These are phyloP conservation scores for Henricia sp. DNA, from an alignment of 53 echinoderm and acorn worm genomes.

Conservation along the genomic window DNA sequence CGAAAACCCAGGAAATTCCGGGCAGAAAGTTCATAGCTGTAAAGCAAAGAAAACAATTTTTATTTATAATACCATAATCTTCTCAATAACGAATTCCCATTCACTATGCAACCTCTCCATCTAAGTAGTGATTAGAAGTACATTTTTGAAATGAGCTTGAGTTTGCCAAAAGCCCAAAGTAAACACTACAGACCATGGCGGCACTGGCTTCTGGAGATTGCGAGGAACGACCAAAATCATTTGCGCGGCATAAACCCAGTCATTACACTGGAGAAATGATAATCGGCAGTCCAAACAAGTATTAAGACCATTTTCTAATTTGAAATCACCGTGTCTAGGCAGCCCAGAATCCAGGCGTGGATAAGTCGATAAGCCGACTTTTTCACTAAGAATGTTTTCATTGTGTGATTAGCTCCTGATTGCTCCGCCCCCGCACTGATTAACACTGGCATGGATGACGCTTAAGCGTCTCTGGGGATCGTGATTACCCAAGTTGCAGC, in stretches of 20 bases:
- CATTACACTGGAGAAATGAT: not conserved
- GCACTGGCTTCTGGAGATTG: not conserved
- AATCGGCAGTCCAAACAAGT: slow-evolving; percentile 30
- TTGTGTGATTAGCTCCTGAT: slow-evolving; percentile 33
- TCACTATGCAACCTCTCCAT: not conserved
- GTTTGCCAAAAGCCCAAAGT: slow-evolving; percentile 14
- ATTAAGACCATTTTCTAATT: not conserved
- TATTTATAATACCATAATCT: not conserved
- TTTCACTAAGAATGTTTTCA: slow-evolving; percentile 46
- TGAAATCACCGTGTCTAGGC: not conserved
- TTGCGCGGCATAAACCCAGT: not conserved
- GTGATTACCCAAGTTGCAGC: not conserved
- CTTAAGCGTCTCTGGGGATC: not conserved
- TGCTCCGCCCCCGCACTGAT: slow-evolving; percentile 17
- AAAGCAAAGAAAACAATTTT: not conserved
- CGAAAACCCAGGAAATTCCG: too few relatives aligned
- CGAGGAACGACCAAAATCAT: not conserved
- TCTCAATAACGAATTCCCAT: not conserved
- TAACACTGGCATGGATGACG: slow-evolving; percentile 7
- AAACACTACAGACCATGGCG: slow-evolving; percentile 3
- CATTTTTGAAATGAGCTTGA: slow-evolving; percentile 12
- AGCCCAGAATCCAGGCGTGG: not conserved
- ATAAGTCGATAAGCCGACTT: slow-evolving; percentile 1
- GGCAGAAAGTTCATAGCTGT: not conserved
- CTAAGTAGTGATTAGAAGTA: not conserved